Evolutionary conservation across 2,888 invertebrate species (phyloP), one percentile per base, ranked within the genome.

Genomic region (Ichneumoninae sp.): DNA sequence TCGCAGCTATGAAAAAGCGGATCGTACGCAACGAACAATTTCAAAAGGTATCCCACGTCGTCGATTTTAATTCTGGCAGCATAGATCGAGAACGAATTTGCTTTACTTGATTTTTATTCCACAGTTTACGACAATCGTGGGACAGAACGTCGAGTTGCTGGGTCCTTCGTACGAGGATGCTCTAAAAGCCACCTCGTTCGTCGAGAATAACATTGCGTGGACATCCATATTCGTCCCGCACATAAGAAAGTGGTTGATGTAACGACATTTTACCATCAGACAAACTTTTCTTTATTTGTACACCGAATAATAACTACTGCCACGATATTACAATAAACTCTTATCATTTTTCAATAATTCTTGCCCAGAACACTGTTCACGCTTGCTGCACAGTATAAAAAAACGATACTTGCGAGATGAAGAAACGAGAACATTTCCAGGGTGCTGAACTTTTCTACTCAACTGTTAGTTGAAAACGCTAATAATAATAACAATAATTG

Each of bases 161-260:
- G 87, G 86, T 50, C 7, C 78, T 2, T 83, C 88, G 5, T 52
- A 83, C 7, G 79, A 80, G 30, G 65, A 80, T 40, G 89, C 87
- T 3, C 74, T 78, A 74, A 83, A 87, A 74, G 88, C 89, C 22
- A 60, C 89, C 8, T 22, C 54, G 19, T 60, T 80, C 40, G 86
- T 90, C 0, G 60, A 74, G 30, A 79, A 81, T 13, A 90, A 88
- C 19, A 60, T 90, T 13, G 62, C 72, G 6, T 91, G 91, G 92
- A 87, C 90, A 13, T 33, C 83, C 26, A 84, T 66, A 50, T 87
- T 88, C 69, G 76, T 83, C 0, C 57, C 88, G 13, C 60, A 26
- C 3, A 89, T 90, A 13, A 85, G 83, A 5, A 69, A 80, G 36
- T 82, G 80, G 79, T 22, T 82, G 5, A 62, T 54, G 19, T 69